Evolutionary conservation across 2,113 vertebrate genomes (phyloP).

Genomic region (Peromyscus maniculatus): DNA sequence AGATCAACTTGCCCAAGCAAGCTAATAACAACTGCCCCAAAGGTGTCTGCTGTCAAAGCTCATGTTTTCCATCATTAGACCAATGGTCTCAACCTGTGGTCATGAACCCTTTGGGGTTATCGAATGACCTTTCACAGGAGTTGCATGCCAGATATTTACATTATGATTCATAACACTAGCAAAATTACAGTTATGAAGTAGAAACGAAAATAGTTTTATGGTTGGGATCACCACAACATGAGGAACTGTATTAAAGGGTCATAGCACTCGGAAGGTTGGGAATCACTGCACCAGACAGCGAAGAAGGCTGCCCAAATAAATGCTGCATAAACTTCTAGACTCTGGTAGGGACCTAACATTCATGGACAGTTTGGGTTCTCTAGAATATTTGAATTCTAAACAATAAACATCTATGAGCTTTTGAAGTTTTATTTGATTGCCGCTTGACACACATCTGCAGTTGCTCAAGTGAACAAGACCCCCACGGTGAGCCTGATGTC

Average conservation of each 20-base stretch:
- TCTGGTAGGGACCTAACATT: not conserved
- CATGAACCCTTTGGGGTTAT: not conserved
- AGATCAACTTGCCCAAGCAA: slow-evolving; percentile 41
- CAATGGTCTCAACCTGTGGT: not conserved
- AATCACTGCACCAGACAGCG: not conserved
- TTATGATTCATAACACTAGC: not conserved
- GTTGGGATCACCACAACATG: not conserved
- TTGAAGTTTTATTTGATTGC: slow-evolving; percentile 40
- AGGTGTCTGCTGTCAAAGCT: not conserved
- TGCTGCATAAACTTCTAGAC: not conserved
- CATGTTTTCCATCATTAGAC: not conserved
- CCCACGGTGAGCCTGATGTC: not conserved
- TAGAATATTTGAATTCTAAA: slow-evolving; percentile 33
- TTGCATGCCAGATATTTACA: not conserved
- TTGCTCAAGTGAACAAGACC: slow-evolving; percentile 22
- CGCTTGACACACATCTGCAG: slow-evolving; percentile 38
- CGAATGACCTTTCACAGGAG: not conserved
- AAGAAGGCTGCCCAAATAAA: not conserved
- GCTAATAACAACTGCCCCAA: slow-evolving; percentile 35
- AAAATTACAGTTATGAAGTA: not conserved
- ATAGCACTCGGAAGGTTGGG: not conserved
- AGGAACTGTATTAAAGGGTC: not conserved
- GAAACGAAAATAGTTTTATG: not conserved
- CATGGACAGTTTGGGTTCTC: slow-evolving; percentile 11
- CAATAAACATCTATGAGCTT: slow-evolving; percentile 39